Evolutionary conservation across 2,888 invertebrate genomes (phyloP).

Genomic region (Drosophila formosana): DNA sequence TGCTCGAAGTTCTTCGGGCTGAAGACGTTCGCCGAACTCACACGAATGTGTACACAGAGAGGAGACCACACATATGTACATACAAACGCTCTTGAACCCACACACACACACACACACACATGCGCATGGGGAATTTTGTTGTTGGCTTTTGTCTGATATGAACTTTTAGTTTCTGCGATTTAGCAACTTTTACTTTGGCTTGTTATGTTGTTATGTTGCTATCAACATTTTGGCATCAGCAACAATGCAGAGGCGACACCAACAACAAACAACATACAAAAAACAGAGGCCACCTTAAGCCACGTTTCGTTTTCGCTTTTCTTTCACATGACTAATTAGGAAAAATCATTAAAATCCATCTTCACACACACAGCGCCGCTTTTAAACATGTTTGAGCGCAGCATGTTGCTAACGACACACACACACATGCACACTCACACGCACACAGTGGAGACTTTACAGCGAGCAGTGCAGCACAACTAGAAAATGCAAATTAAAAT

Average conservation of each 20-base stretch:
- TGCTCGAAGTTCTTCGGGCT: no score
- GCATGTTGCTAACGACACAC: conserved; percentile 47
- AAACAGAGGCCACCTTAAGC: conserved; percentile 24
- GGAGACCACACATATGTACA: background rate
- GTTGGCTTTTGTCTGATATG: conserved; percentile 19
- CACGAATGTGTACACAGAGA: no score
- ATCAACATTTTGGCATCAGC: conserved; percentile 57
- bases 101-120: conserved; percentile 9
- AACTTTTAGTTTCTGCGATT: conserved; percentile 58
- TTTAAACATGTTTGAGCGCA: conserved; percentile 58
- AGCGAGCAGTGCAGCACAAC: background rate
- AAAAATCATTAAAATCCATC: conserved; percentile 61
- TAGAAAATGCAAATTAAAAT: conserved; percentile 4
- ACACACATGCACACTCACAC: background rate
- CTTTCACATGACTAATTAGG: conserved; percentile 77
- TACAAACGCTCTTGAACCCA: background rate
- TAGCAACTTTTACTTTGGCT: conserved; percentile 62
- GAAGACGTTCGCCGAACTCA: no score
- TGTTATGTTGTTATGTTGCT: conserved; percentile 45
- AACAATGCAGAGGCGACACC: conserved; percentile 47
- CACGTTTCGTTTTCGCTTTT: conserved; percentile 73
- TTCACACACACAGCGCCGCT: conserved; percentile 26
- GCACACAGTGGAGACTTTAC: conserved; percentile 31
- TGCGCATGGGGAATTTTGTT: conserved; percentile 1
- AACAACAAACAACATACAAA: conserved; percentile 14